Evolutionary conservation across 2,113 vertebrate genomes (phyloP), one percentile per base, ranked within the genome.

Genomic region (Dinomys branickii): DNA sequence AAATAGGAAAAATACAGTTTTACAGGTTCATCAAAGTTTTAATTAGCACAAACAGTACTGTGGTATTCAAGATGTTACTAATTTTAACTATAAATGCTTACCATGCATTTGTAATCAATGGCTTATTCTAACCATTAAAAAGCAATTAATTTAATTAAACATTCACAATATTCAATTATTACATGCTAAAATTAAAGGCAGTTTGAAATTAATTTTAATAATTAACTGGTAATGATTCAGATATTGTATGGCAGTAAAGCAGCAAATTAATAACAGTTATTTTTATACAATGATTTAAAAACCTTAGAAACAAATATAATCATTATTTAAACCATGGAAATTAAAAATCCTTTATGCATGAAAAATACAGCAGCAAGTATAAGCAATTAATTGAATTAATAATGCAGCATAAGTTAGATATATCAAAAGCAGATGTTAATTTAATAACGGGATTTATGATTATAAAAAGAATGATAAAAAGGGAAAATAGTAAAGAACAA

Each of bases 41-140:
- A 73, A 91, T 86, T 61, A 69, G n/a, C 33, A 85, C 30, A 67
- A 88, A 41, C 1, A 95, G 1, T 24, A 82, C 30, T 91, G 8
- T 71, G 38, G 20, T 91, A 96, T 69, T 92, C 5, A 85, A 82
- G 17, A 90, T 87, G 26, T 67, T 93, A 90, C 47, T 85, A 63
- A 90, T 89, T 97, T 96, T 90, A 85, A 58, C 22, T 94, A 77
- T 84, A 88, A 75, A 87, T 94, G 54, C 20, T 92, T 93, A 95
- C 13, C 33, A 86, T 85, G 26, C 14, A 65, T 73, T 92, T 95
- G 33, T 58, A 88, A 82, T 86, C 78, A 96, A 91, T n/a, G 33
- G 24, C 30, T 96, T 94, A 86, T 58, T 95, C 17, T 93, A 95
- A 17, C 35, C 41, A 86, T 52, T 91, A 94, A 94, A 89, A 86